These are phyloP conservation scores for Epicauta chinensis DNA, from an alignment of 1,140 invertebrate species.

Conservation along the genomic window DNA sequence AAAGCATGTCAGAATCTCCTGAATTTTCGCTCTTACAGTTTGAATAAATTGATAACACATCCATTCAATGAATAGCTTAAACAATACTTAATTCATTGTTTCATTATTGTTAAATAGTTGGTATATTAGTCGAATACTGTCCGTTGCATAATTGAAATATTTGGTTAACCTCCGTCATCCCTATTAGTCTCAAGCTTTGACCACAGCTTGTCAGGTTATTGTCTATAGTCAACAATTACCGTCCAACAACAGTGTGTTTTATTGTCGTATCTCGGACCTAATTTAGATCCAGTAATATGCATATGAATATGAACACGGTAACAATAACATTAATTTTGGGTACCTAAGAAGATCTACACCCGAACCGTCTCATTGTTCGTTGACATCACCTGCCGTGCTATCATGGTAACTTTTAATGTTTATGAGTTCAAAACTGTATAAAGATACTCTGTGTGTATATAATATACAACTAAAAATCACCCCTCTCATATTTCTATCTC, in stretches of 20 bases:
- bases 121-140: too few relatives aligned
- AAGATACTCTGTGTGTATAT: too few relatives aligned
- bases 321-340: constrained; percentile 9
- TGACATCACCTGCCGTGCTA: background rate
- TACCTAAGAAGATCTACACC: too few relatives aligned
- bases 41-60: too few relatives aligned
- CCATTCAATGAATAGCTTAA: too few relatives aligned
- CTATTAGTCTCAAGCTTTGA: constrained; percentile 9
- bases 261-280: constrained; percentile 11
- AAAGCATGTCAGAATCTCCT: too few relatives aligned
- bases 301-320: constrained; percentile 8
- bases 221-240: constrained; percentile 13
- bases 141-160: constrained; percentile 17
- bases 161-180: constrained; percentile 17
- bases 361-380: constrained; percentile 10
- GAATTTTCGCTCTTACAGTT: too few relatives aligned
- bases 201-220: constrained; percentile 11
- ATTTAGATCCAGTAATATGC: constrained; percentile 14
- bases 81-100: too few relatives aligned
- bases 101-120: too few relatives aligned
- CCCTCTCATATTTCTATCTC: too few relatives aligned
- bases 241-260: constrained; percentile 7
- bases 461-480: too few relatives aligned
- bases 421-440: constrained; percentile 1
- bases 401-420: constrained; percentile 5